Evolutionary conservation across 2,888 invertebrate genomes (phyloP), one percentile per base, ranked within the genome.

Genomic region (Holacanthella duospinosa): DNA sequence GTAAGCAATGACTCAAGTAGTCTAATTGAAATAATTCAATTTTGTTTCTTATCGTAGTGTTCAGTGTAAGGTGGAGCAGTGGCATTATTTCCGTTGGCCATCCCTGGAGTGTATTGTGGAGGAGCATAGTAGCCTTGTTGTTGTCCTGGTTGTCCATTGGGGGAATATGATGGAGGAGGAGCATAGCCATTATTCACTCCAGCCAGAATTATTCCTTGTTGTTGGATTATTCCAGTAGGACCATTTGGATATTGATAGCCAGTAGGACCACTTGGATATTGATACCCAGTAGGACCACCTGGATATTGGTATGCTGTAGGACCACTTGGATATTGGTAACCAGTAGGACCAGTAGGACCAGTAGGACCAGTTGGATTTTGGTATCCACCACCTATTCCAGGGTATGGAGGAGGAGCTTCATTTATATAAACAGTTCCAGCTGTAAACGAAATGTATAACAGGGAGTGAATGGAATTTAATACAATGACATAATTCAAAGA

Each of bases 401-500:
- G 81, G 72, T 81, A 81, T 1, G 81, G 81, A 3, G 81, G 81
- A 1, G 81, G 81, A 27, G 79, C 78, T 59, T 79, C 78, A 28
- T 75, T 76, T 73, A 78, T 79, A 74, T 77, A 81, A 25, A 81
- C 80, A 65, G 76, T 75, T 64, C 75, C 75, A 44, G 75, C 77
- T 77, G 67, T 3, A 66, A 65, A 48, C 27, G 53, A 62, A 48
- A 63, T 61, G 61, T n/a, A n/a, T n/a, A n/a, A n/a, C n/a, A n/a
- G n/a, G n/a, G 27, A 19, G 27, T 2, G 27, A 24, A 4, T 3
- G 24, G 2, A 24, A 16, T 28, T 57, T 29, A 3, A 2, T 2
- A 25, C 29, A 19, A 36, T 16, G 6, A 16, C 25, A 28, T n/a
- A 2, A 28, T 56, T 2, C n/a, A n/a, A n/a, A n/a, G n/a, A n/a